Evolutionary conservation across 2,888 invertebrate species (phyloP).

Genomic region (Tubiluchus corallicola): DNA sequence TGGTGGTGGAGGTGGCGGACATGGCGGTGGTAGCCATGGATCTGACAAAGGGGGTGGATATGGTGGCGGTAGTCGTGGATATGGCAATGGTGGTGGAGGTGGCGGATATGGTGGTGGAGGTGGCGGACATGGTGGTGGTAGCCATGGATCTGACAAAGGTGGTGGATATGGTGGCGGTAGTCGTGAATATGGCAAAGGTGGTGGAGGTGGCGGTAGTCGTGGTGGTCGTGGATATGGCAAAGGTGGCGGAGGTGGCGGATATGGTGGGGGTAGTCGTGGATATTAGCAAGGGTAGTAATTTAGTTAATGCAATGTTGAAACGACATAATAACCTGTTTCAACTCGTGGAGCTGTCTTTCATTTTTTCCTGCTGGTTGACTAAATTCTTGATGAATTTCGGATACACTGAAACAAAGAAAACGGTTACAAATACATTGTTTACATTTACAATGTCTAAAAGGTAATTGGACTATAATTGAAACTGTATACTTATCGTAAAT

Average conservation of each 20-base stretch:
- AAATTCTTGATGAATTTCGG: too few species aligned
- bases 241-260: background rate
- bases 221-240: background rate
- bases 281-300: too few species aligned
- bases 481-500: too few species aligned
- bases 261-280: background rate
- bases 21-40: background rate
- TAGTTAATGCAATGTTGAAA: too few species aligned
- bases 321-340: too few species aligned
- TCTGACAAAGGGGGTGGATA: background rate
- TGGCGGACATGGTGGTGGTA: background rate
- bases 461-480: too few species aligned
- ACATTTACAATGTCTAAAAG: too few species aligned
- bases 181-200: background rate
- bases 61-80: background rate
- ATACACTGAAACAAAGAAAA: too few species aligned
- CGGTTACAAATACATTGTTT: too few species aligned
- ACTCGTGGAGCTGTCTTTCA: too few species aligned
- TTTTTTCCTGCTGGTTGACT: too few species aligned
- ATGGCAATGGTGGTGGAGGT: background rate
- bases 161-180: background rate
- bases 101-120: background rate
- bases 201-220: conserved; percentile 1
- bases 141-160: background rate
- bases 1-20: background rate